Evolutionary conservation across 2,113 vertebrate genomes (phyloP), one percentile per base, ranked within the genome.

Genomic region (Piprites chloris): DNA sequence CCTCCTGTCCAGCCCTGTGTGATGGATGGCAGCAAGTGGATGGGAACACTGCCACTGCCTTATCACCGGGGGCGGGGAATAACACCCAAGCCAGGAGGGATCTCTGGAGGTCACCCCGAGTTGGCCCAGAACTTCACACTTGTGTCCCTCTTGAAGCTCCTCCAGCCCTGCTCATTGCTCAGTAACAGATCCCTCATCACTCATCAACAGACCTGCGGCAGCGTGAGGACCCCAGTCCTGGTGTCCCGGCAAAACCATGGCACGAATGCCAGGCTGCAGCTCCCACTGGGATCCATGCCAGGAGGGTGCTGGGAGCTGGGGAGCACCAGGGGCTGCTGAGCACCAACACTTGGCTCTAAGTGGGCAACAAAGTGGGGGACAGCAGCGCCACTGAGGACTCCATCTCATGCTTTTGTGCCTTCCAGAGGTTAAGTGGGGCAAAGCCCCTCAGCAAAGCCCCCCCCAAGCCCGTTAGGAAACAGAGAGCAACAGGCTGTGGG

Each of bases 21-120:
- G 95, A 96, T 1, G 7, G 95, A 93, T 59, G 68, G 94, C 74
- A 93, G 72, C 94, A 96, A 41, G 47, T 89, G 91, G 46, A 66
- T 62, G 68, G 74, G 59, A 92, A 37, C 7, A 0, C 35, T 78
- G 93, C 66, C 68, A 75, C 8, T 41, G 61, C 47, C 49, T 65
- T 58, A 18, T 23, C 26, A 28, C 0, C 0, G 0, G 86, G 14
- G n/a, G 3, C 1, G 4, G 14, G 13, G 56, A 49, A 75, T 39
- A 35, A 37, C 3, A 28, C 7, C 22, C 52, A 67, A n/a, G 59
- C n/a, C 59, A 50, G 73, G 33, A 78, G 42, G 19, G 83, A 59
- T 93, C 72, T 76, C 62, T 68, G 46, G 46, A 91, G 77, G 73
- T 85, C 42, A 87, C 39, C 13, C 44, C 23, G 52, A 58, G 13